Percentiles rank a stretch among this genome's conserved stretches.
phyloP scores from a whole-genome alignment of 2,113 vertebrate genomes.

The Ceyx melanurus region DNA sequence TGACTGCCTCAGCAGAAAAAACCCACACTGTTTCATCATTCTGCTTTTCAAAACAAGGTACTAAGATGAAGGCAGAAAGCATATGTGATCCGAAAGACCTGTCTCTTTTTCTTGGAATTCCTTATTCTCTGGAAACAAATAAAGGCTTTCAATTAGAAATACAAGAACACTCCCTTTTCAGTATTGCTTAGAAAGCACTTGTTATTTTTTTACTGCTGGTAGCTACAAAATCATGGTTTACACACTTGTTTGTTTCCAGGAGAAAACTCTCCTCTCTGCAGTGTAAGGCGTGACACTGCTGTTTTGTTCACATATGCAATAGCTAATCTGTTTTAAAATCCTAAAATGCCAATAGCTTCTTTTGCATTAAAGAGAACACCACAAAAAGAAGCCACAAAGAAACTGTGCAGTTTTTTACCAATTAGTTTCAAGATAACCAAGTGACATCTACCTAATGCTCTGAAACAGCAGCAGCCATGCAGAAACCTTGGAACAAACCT shows the following conservation, averaged over 20 bases:
- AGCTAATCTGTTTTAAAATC: background rate
- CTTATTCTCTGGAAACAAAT: background rate
- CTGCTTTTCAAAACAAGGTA: background rate
- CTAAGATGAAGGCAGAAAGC: background rate
- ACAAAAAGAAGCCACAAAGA: background rate
- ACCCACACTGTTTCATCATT: background rate
- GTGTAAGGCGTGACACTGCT: background rate
- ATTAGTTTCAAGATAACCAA: background rate
- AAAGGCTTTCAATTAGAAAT: background rate
- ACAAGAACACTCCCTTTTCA: background rate
- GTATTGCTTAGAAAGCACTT: background rate
- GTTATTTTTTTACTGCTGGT: conserved; percentile 34
- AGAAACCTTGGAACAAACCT: background rate
- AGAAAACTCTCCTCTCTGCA: background rate
- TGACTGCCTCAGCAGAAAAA: background rate
- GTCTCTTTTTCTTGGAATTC: background rate
- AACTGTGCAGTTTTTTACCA: background rate
- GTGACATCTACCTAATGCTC: background rate
- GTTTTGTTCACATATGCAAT: background rate
- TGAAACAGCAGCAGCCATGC: background rate
- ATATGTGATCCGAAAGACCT: background rate
- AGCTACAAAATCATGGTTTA: conserved; percentile 5
- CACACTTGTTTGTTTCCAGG: conserved; percentile 11
- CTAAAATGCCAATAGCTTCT: background rate
- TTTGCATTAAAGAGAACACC: background rate